These are phyloP conservation scores for Megalonaias nervosa DNA, from an alignment of 1,140 invertebrate species.

Conservation along the genomic window DNA sequence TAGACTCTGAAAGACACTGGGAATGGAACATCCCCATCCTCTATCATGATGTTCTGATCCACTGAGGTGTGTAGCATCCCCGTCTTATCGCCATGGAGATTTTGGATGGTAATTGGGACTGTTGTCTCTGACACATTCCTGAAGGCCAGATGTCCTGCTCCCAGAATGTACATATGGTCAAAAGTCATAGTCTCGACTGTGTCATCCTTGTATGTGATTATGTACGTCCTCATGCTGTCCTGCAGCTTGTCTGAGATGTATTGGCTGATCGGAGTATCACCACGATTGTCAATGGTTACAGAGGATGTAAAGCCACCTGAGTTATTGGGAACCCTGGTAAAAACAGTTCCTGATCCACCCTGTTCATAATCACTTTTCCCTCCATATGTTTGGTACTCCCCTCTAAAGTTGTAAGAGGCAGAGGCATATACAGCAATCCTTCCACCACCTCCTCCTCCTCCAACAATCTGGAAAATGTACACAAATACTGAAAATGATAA, in stretches of 20 bases:
- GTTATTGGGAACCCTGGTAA: slow-evolving; percentile 35
- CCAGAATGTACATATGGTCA: slow-evolving; percentile 44
- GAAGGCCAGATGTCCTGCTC: slow-evolving; percentile 55
- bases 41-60: slow-evolving; percentile 43
- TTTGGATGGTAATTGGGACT: slow-evolving; percentile 43
- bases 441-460: slow-evolving; percentile 61
- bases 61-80: slow-evolving; percentile 54
- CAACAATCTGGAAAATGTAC: slow-evolving; percentile 35
- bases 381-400: slow-evolving; percentile 50
- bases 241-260: slow-evolving; percentile 39
- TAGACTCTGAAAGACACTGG: slow-evolving; percentile 57
- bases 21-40: slow-evolving; percentile 50
- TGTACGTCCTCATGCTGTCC: slow-evolving; percentile 53
- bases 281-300: slow-evolving; percentile 52
- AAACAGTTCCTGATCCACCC: slow-evolving; percentile 58
- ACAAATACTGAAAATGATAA: no score
- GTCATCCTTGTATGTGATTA: slow-evolving; percentile 36
- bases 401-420: slow-evolving; percentile 42
- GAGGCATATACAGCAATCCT: slow-evolving; percentile 45
- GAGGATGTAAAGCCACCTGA: slow-evolving; percentile 25
- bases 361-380: slow-evolving; percentile 48
- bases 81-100: slow-evolving; percentile 52
- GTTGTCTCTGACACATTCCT: slow-evolving; percentile 20
- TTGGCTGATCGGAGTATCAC: slow-evolving; percentile 36
- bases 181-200: slow-evolving; percentile 32